These are phyloP conservation scores for Rapana venosa DNA, from an alignment of 2,888 invertebrate genomes.

Conservation along the genomic window DNA sequence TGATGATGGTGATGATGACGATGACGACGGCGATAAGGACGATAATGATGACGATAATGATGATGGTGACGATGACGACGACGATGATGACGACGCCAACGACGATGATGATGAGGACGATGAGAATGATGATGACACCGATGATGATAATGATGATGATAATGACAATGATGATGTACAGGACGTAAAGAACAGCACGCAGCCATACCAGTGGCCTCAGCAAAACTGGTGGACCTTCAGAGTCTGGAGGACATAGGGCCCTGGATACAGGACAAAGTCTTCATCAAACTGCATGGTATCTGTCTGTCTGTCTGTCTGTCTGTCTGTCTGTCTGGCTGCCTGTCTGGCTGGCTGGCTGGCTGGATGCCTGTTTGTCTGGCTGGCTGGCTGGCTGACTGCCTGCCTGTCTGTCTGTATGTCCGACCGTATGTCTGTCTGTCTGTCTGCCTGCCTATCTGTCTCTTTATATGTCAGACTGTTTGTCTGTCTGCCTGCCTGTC, in stretches of 20 bases:
- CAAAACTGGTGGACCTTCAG: conserved; percentile 57
- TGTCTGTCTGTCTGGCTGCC: neutral
- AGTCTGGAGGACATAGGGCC: conserved; percentile 43
- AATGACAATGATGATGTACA: conserved; percentile 46
- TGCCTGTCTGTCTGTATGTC: neutral
- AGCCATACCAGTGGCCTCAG: conserved; percentile 59
- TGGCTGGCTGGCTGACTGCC: neutral
- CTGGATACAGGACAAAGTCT: conserved; percentile 49
- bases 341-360: neutral
- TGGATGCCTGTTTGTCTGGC: neutral
- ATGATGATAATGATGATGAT: conserved; percentile 34
- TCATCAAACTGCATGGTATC: conserved; percentile 67
- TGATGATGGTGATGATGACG: conserved; percentile 30
- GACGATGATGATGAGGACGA: conserved; percentile 34
- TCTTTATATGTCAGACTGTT: too few relatives aligned
- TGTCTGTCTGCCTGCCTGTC: too few relatives aligned
- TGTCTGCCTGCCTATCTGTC: too few relatives aligned
- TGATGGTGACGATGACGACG: conserved; percentile 18
- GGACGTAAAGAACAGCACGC: conserved; percentile 62
- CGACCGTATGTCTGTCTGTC: too few relatives aligned
- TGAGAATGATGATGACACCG: conserved; percentile 37
- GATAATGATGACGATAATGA: conserved; percentile 12
- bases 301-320: neutral
- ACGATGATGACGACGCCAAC: neutral
- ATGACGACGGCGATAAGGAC: conserved; percentile 24